Percentiles rank a stretch among this genome's conserved stretches.
Evolutionary conservation across 2,113 vertebrate genomes (phyloP).

Genomic region (Neotragus moschatus): DNA sequence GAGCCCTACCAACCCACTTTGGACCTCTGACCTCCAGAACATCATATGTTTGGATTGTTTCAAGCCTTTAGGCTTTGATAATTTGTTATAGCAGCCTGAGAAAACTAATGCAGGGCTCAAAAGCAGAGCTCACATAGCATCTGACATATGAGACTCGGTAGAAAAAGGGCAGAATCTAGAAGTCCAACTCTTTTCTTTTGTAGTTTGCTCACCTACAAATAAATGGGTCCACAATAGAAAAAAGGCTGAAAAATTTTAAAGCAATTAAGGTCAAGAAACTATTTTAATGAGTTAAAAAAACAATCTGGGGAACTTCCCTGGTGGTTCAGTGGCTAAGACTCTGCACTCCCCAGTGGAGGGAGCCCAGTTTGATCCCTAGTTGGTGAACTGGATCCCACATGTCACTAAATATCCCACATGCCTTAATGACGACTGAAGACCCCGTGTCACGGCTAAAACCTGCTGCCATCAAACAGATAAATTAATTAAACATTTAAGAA

Average conservation of each 20-base stretch:
- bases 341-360: not conserved
- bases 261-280: not conserved
- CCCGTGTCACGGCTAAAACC: not conserved
- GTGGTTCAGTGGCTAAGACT: not conserved
- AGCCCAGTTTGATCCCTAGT: not conserved
- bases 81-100: not conserved
- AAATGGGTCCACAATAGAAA: not conserved
- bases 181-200: not conserved
- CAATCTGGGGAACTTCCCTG: not conserved
- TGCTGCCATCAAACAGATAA: not conserved
- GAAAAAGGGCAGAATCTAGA: not conserved
- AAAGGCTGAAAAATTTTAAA: not conserved
- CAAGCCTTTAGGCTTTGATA: not conserved
- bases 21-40: not conserved
- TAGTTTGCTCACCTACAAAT: not conserved
- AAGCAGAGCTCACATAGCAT: not conserved
- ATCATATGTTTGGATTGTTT: not conserved
- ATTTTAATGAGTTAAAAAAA: not conserved
- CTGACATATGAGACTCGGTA: not conserved
- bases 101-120: not conserved
- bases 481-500: not conserved
- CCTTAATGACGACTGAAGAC: not conserved
- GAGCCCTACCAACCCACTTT: not conserved
- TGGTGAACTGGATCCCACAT: not conserved
- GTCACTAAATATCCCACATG: not conserved